These are phyloP conservation scores for Callyntrura guangdongensis DNA, from an alignment of 2,888 invertebrate genomes.

Conservation along the genomic window DNA sequence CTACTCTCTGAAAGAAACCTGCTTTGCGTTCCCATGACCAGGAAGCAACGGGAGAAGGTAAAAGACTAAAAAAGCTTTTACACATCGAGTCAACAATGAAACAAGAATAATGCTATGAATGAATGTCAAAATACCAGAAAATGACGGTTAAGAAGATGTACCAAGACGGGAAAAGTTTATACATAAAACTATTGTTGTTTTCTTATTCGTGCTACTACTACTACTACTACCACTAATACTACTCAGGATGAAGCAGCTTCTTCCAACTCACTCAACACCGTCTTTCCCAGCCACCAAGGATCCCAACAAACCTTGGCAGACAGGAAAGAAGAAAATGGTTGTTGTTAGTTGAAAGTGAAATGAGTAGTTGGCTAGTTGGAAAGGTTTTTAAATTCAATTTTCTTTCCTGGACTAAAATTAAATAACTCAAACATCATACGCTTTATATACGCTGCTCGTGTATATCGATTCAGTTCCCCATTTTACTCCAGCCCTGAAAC, in stretches of 20 bases:
- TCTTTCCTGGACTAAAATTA: constrained; percentile 17
- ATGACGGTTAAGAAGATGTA: constrained; percentile 45
- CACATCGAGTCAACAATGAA: constrained; percentile 45
- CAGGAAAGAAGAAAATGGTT: not conserved
- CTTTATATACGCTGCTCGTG: not conserved
- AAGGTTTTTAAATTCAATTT: constrained; percentile 67
- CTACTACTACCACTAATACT: not conserved
- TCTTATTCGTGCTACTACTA: not conserved
- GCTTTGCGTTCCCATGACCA: not conserved
- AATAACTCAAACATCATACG: not conserved
- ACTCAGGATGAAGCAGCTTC: not conserved
- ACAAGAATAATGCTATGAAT: constrained; percentile 13
- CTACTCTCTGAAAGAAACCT: not conserved
- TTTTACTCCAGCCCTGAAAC: not conserved
- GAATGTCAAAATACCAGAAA: constrained; percentile 57
- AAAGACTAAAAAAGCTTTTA: constrained; percentile 66
- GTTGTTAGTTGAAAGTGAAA: constrained; percentile 41
- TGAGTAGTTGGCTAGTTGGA: constrained; percentile 48
- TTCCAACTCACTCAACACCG: not conserved
- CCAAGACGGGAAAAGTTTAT: not conserved
- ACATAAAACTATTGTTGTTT: not conserved
- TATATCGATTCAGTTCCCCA: not conserved
- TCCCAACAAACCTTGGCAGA: not conserved
- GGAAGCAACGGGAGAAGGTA: constrained; percentile 23
- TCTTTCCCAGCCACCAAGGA: not conserved